These are phyloP conservation scores for Pachliopta kotzebuea DNA, from an alignment of 2,888 invertebrate species.

Conservation along the genomic window DNA sequence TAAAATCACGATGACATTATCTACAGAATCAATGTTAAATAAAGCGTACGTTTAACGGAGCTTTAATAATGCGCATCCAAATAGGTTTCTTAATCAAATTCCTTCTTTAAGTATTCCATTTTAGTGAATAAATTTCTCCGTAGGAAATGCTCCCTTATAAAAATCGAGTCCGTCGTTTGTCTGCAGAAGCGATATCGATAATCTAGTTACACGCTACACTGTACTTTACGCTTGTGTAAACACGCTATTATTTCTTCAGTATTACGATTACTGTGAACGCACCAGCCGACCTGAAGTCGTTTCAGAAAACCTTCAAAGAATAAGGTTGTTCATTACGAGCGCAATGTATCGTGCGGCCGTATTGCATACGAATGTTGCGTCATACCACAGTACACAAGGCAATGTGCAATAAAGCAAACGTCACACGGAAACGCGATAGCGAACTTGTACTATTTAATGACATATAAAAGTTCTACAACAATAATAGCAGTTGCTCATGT, in stretches of 20 bases:
- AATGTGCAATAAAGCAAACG: constrained; percentile 34
- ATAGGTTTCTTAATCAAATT: constrained; percentile 31
- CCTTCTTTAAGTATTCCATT: constrained; percentile 29
- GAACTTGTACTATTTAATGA: constrained; percentile 17
- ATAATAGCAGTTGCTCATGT: not conserved
- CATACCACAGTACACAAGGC: constrained; percentile 42
- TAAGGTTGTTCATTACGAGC: constrained; percentile 54
- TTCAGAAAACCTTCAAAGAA: constrained; percentile 55
- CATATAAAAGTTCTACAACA: not conserved
- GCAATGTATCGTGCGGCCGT: constrained; percentile 50
- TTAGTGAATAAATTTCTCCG: constrained; percentile 22
- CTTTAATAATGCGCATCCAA: constrained; percentile 28
- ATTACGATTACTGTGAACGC: constrained; percentile 31
- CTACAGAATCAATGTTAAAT: constrained; percentile 21
- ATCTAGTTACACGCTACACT: constrained; percentile 49
- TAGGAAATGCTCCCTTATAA: constrained; percentile 25
- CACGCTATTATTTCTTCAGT: constrained; percentile 47
- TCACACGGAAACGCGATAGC: constrained; percentile 32
- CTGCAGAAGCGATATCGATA: constrained; percentile 55
- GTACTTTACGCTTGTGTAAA: constrained; percentile 51
- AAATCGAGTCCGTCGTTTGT: constrained; percentile 38
- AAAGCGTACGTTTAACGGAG: constrained; percentile 26
- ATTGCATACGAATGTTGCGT: constrained; percentile 48
- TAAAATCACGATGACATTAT: constrained; percentile 12
- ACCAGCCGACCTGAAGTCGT: constrained; percentile 40